Evolutionary conservation across 2,888 invertebrate species (phyloP).

Genomic region (Acanthosepion pharaonis): DNA sequence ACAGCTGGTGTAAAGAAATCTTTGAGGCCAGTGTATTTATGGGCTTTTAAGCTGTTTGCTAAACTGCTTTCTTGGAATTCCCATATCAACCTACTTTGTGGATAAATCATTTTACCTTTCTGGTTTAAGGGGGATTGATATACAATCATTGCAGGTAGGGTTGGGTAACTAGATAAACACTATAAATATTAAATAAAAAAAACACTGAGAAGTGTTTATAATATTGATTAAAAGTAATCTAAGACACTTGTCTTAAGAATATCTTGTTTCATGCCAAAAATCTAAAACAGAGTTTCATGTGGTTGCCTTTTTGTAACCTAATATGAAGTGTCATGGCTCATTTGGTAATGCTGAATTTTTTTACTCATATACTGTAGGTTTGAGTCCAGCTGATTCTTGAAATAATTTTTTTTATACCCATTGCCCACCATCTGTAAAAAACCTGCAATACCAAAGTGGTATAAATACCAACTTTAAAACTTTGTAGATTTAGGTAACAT

Average conservation of each 20-base stretch:
- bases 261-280: not conserved
- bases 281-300: not conserved
- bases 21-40: not conserved
- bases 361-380: not conserved
- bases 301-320: not conserved
- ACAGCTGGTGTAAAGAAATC: not conserved
- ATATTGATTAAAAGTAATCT: not conserved
- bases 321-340: not conserved
- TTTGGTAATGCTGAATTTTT: not conserved
- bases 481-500: not conserved
- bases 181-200: not conserved
- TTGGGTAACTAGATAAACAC: not conserved
- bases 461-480: not conserved
- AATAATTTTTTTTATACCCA: not conserved
- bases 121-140: conserved; percentile 16
- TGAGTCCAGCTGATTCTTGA: not conserved
- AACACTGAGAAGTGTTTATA: not conserved
- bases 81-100: not conserved
- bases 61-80: not conserved
- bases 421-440: not conserved
- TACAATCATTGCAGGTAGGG: not conserved
- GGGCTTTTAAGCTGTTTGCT: not conserved
- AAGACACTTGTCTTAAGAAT: not conserved
- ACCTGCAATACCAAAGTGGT: not conserved
- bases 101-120: not conserved